Base-by-base conservation (phyloP, 2,888 invertebrate species). In the Encarsia formosa region DNA sequence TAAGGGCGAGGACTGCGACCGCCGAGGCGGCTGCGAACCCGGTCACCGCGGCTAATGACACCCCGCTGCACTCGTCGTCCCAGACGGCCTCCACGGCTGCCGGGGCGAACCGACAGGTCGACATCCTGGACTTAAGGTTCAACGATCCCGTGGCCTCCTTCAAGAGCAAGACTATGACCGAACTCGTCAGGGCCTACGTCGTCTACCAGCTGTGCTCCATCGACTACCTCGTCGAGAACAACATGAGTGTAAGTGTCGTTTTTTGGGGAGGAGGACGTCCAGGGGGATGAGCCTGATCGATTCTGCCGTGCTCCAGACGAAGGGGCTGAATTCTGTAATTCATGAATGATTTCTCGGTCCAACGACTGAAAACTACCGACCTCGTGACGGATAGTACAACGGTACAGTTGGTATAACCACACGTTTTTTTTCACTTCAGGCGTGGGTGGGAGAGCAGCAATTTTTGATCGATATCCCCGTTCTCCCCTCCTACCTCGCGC, bases 151-250 rank as follows among this genome's bases (percentile, higher is more conserved):
- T 85, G 65, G 92, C 93, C 62, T 90, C 96, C 22, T 98, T 93
- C 79, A 91, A 92, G 75, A 94, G 94, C 77, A 97, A 97, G 80
- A 92, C 91, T 65, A 95, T 90, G 62, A 85, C 82, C 78, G 96
- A 98, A 77, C 81, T 98, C 62, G 70, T 94, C 45, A 81, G 97
- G 61, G 95, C 93, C 34, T 88, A 92, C 73, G 66, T 94, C 69
- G 96, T 97, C 63, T 95, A 96, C 77, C 85, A 88, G 71, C 78
- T 97, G 73, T 96, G 96, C 77, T 88, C 91, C 51, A 80, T 89
- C 69, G 84, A 88, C 68, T 86, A 84, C 73, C 76, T 97, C 62
- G 96, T 97, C 61, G 89, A 93, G 72, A 84, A 96, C 78, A 95
- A 96, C 73, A 88, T 85, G 80, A 84, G 86, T 91, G 96, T 96